phyloP scores from a whole-genome alignment of 2,888 invertebrate species.

The Xanthia icteritia region DNA sequence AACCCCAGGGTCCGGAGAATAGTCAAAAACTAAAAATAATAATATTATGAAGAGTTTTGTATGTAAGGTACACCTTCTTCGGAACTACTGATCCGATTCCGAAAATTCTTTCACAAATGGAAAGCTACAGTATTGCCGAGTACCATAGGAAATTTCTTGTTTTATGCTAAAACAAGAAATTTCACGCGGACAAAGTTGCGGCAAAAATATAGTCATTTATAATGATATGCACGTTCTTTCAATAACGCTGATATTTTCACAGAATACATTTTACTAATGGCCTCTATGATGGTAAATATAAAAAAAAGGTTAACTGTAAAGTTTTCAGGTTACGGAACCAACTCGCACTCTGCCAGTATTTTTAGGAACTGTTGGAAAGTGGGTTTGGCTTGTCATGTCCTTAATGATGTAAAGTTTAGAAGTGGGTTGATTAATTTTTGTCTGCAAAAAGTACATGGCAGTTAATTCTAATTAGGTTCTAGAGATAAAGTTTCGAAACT shows the following conservation, averaged over 20 bases:
- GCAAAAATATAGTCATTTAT: too few relatives aligned
- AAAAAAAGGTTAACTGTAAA: not conserved
- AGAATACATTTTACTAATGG: not conserved
- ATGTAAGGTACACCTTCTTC: too few relatives aligned
- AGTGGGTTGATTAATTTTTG: constrained; percentile 46
- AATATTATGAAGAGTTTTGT: too few relatives aligned
- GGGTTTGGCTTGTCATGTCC: constrained; percentile 39
- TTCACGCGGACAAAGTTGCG: too few relatives aligned
- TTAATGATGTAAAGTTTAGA: constrained; percentile 46
- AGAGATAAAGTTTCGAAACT: not conserved
- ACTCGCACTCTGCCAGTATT: not conserved
- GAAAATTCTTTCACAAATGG: too few relatives aligned
- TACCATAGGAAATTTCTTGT: too few relatives aligned
- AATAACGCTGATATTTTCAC: not conserved
- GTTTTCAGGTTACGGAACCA: not conserved
- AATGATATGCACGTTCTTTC: not conserved
- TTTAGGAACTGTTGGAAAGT: constrained; percentile 12
- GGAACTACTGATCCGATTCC: too few relatives aligned
- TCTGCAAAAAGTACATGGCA: not conserved
- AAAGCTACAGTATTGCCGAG: too few relatives aligned
- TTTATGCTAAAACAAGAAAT: too few relatives aligned
- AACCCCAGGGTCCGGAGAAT: too few relatives aligned
- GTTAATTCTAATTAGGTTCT: constrained; percentile 31
- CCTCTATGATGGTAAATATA: not conserved
- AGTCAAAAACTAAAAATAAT: too few relatives aligned